These are phyloP conservation scores for Melipona bicolor DNA, from an alignment of 2,888 invertebrate genomes.

Conservation along the genomic window DNA sequence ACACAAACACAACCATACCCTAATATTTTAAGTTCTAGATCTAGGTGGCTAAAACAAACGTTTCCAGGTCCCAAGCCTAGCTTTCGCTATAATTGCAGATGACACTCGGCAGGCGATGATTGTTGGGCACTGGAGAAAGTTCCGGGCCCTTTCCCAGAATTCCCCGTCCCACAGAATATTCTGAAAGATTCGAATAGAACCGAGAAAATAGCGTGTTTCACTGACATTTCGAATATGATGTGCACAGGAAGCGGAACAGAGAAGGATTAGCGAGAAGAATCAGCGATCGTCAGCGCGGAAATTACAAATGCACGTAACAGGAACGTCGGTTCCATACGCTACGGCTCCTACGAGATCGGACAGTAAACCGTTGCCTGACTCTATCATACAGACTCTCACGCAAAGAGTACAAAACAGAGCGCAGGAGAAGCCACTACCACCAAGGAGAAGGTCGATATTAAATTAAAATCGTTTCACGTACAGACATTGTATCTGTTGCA, in stretches of 20 bases:
- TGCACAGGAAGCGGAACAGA: slow-evolving; percentile 93
- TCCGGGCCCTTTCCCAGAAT: too few species aligned
- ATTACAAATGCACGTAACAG: slow-evolving; percentile 82
- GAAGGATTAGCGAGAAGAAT: slow-evolving; percentile 89
- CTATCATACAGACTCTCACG: slow-evolving; percentile 89
- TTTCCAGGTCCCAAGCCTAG: too few species aligned
- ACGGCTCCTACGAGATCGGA: slow-evolving; percentile 82
- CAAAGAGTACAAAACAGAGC: slow-evolving; percentile 88
- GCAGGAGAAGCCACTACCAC: slow-evolving; percentile 80
- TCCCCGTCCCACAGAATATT: too few species aligned
- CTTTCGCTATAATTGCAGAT: too few species aligned
- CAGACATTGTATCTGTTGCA: not conserved
- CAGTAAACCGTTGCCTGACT: slow-evolving; percentile 88
- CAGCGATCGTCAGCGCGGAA: slow-evolving; percentile 83
- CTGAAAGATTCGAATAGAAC: too few species aligned
- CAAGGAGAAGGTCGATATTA: slow-evolving; percentile 84
- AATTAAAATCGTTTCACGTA: not conserved
- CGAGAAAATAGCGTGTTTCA: not conserved
- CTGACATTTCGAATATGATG: not conserved
- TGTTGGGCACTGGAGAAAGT: too few species aligned
- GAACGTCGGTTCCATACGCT: slow-evolving; percentile 81
- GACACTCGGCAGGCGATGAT: too few species aligned
- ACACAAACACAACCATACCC: too few species aligned
- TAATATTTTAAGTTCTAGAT: too few species aligned
- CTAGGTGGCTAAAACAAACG: too few species aligned